Conservation (phyloP, 2,113 vertebrate genomes). For the Thermophis baileyi region DNA sequence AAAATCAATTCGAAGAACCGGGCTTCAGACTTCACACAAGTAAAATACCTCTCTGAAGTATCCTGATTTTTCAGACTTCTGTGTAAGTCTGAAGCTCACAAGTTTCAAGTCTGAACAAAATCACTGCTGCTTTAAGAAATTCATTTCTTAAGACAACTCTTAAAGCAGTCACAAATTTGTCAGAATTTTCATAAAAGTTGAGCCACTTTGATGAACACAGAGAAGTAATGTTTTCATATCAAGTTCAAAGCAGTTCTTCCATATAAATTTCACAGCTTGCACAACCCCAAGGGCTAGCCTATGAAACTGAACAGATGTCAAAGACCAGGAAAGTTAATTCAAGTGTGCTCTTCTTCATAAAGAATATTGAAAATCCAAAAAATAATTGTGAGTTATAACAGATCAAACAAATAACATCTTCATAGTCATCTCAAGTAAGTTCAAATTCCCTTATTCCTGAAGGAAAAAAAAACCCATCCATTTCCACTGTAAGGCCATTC, state of each 20-base stretch:
- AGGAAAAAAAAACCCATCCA: neutral
- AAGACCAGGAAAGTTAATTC: neutral
- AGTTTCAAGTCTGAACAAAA: neutral
- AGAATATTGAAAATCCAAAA: neutral
- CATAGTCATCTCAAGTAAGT: neutral
- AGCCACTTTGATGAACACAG: neutral
- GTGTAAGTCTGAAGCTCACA: neutral
- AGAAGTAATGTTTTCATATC: neutral
- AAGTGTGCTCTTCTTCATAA: neutral
- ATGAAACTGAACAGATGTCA: neutral
- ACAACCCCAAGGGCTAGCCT: neutral
- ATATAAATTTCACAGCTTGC: neutral
- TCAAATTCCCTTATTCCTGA: neutral
- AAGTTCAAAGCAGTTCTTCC: neutral
- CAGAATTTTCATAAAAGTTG: neutral
- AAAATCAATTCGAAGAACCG: neutral
- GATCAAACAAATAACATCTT: neutral
- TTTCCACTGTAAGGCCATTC: neutral
- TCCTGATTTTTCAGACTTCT: neutral
- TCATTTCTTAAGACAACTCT: neutral
- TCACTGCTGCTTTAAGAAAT: neutral
- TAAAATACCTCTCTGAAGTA: neutral
- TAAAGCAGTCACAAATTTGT: neutral
- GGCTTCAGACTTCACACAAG: neutral
- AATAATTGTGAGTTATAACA: neutral